Evolutionary conservation across 2,113 vertebrate species (phyloP).

Genomic region (Halichoeres trimaculatus): DNA sequence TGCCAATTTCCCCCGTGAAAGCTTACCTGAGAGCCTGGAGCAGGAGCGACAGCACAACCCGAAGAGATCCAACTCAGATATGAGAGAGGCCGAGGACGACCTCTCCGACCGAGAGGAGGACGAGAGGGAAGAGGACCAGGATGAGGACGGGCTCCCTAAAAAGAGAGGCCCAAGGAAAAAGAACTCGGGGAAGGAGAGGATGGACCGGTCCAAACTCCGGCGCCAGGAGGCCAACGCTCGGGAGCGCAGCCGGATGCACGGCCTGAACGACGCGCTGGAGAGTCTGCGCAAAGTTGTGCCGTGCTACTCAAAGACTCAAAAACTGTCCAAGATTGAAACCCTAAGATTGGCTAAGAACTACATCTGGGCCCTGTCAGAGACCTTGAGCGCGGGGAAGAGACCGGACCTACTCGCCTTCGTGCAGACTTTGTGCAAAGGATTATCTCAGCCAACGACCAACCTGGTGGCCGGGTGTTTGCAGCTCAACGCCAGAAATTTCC

Average conservation of each 20-base stretch:
- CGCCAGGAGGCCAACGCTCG: slow-evolving; percentile 95
- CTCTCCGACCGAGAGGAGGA: slow-evolving; percentile 92
- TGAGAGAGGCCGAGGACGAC: slow-evolving; percentile 88
- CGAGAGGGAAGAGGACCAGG: slow-evolving; percentile 90
- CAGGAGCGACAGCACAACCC: slow-evolving; percentile 79
- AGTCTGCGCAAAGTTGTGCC: slow-evolving; percentile 98
- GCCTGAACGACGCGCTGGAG: slow-evolving; percentile 95
- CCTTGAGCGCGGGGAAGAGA: slow-evolving; percentile 94
- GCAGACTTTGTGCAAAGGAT: slow-evolving; percentile 98
- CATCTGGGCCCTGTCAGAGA: slow-evolving; percentile 99
- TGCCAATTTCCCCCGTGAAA: slow-evolving; percentile 92
- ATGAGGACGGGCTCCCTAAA: slow-evolving; percentile 89
- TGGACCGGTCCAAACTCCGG: slow-evolving; percentile 92
- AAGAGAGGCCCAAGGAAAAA: slow-evolving; percentile 94
- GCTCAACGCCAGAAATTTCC: slow-evolving; percentile 96
- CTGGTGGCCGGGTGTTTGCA: slow-evolving; percentile 99
- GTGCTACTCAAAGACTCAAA: slow-evolving; percentile 99
- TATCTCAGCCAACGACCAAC: slow-evolving; percentile 99
- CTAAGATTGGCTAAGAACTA: slow-evolving; percentile 98
- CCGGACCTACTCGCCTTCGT: slow-evolving; percentile 97
- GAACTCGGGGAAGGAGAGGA: slow-evolving; percentile 86
- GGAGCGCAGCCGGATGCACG: slow-evolving; percentile 96
- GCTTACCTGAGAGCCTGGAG: slow-evolving; percentile 88
- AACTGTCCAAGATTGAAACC: slow-evolving; percentile 99
- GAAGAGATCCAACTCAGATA: slow-evolving; percentile 86